These are phyloP conservation scores for Asteroscopus sphinx DNA, from an alignment of 2,888 invertebrate species.

Conservation along the genomic window DNA sequence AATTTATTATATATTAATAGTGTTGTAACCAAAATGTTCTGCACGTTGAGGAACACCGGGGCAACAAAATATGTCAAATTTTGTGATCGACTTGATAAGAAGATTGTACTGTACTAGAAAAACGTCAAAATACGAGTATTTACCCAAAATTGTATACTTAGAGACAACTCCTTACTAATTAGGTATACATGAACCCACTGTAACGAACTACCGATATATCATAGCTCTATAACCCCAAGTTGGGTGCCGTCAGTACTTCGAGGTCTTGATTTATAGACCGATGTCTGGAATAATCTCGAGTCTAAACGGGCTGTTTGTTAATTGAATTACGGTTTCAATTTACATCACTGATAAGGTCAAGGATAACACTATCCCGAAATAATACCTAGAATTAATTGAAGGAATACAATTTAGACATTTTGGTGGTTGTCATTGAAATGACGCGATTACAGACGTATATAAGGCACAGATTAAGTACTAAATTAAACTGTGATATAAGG, in stretches of 20 bases:
- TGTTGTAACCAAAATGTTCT: too few relatives aligned
- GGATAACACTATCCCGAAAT: conserved; percentile 4
- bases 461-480: too few relatives aligned
- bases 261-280: conserved; percentile 44
- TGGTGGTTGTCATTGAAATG: too few relatives aligned
- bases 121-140: too few relatives aligned
- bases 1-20: too few relatives aligned
- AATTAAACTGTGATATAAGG: too few relatives aligned
- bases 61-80: too few relatives aligned
- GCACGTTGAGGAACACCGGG: too few relatives aligned
- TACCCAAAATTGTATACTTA: background rate
- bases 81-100: too few relatives aligned
- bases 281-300: conserved; percentile 29
- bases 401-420: conserved; percentile 2
- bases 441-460: too few relatives aligned
- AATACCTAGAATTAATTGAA: conserved; percentile 14
- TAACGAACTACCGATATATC: conserved; percentile 27
- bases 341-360: conserved; percentile 23
- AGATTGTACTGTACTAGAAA: too few relatives aligned
- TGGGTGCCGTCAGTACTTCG: conserved; percentile 22
- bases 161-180: background rate
- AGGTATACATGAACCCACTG: background rate
- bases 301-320: conserved; percentile 42
- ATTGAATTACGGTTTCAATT: conserved; percentile 51
- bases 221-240: conserved; percentile 31